Base-by-base conservation (phyloP, 1,140 invertebrate genomes). In the Macrobrachium nipponense region DNA sequence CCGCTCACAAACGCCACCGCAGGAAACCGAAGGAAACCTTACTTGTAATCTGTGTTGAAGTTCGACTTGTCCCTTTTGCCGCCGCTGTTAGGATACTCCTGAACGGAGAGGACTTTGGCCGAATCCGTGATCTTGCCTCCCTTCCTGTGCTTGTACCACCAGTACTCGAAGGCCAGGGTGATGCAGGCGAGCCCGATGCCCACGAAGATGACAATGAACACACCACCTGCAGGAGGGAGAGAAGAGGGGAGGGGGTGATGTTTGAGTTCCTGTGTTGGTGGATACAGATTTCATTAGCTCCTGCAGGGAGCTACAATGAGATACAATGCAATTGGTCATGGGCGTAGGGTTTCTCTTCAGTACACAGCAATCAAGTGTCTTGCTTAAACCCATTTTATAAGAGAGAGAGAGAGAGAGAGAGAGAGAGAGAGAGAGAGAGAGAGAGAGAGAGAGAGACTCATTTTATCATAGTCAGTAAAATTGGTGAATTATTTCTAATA, bases 121-220 rank as follows among this genome's bases (percentile, higher is more conserved):
- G 87, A 88, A 66, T 89, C 87, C 6, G 87, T 58, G 18, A 88
- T 79, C n/a, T 73, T 80, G 11, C 84, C 59, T n/a, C 80, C 87
- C 20, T 89, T 89, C 58, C 89, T 80, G 60, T 89, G 80, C 86
- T 91, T 91, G 90, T 98, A 98, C 94, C 96, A 98, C 94, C 97
- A 98, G 90, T 98, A 99, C 91, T 99, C 98, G 68, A 98, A 95
- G 0, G 95, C 95, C n/a, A 99, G 92, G 0, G 97, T 98, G 44
- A 98, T 91, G 89, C 97, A 97, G 14, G 98, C 97, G 89, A 98
- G 92, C 0, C 95, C 95, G 66, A 98, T 98, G 0, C 97, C 97
- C 76, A 97, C 96, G 89, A 98, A 97, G 88, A 98, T 98, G 0
- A 98, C 96, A 70, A 99, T 97, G 90, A 99, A 99, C 0, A 99